Evolutionary conservation across 2,888 invertebrate species (phyloP).

Genomic region (Aphodius granarius): DNA sequence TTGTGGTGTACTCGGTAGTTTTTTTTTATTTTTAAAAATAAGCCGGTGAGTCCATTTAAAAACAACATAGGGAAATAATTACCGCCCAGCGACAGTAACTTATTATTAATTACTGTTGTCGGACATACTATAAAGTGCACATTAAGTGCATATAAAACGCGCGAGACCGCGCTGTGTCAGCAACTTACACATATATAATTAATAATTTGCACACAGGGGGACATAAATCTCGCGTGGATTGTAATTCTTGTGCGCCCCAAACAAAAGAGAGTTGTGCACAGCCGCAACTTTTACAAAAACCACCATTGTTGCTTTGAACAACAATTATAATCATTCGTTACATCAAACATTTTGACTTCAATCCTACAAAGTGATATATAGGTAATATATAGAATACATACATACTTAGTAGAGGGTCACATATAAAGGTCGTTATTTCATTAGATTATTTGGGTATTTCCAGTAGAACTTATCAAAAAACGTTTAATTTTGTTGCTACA

Average conservation of each 20-base stretch:
- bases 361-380: too few relatives aligned
- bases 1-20: too few relatives aligned
- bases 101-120: neutral
- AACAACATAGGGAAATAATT: neutral
- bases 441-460: neutral
- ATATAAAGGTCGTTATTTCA: neutral
- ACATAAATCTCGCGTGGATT: constrained; percentile 11
- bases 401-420: too few relatives aligned
- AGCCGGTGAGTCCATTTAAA: neutral
- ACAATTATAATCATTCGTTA: neutral
- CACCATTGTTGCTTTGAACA: too few relatives aligned
- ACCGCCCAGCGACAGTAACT: neutral
- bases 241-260: neutral
- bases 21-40: too few relatives aligned
- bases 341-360: neutral
- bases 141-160: constrained; percentile 3
- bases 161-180: neutral
- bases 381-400: too few relatives aligned
- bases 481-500: neutral
- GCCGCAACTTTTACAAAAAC: neutral
- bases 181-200: constrained; percentile 10
- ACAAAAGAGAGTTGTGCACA: neutral
- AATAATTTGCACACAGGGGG: constrained; percentile 15
- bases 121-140: neutral
- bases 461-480: neutral